A percentile compares a stretch with the other conserved stretches of the same genome.
phyloP scores from a whole-genome alignment of 2,113 vertebrate species.

The Promerops cafer region DNA sequence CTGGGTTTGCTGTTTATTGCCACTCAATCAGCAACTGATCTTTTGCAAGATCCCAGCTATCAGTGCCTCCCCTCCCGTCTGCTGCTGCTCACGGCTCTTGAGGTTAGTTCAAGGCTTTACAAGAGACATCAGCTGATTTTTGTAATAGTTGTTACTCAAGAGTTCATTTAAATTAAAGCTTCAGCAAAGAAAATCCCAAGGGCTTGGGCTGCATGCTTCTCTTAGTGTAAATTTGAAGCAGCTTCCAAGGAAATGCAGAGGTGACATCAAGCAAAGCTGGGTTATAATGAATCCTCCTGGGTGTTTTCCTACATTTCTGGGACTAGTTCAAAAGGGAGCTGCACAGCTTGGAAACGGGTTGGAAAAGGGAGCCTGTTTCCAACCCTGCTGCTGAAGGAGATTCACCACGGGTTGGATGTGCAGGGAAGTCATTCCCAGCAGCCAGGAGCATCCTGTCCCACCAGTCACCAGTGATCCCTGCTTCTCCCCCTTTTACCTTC shows the following conservation, averaged over 20 bases:
- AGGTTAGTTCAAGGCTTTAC: background rate
- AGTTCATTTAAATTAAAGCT: background rate
- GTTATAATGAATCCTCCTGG: background rate
- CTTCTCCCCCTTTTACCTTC: background rate
- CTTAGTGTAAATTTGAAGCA: background rate
- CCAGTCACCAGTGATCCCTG: background rate
- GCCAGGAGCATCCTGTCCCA: background rate
- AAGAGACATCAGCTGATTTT: background rate
- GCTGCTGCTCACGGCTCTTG: background rate
- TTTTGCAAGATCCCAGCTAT: background rate
- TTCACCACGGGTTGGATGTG: accelerated
- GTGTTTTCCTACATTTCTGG: background rate
- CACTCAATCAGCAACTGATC: background rate
- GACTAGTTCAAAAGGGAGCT: background rate
- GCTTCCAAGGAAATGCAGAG: background rate
- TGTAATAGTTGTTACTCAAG: background rate
- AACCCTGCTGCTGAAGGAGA: background rate
- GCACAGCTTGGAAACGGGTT: background rate
- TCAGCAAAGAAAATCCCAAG: background rate
- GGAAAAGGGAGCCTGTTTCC: background rate
- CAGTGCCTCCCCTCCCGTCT: background rate
- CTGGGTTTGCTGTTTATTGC: constrained; percentile 29
- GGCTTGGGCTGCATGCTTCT: background rate
- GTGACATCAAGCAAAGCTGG: background rate
- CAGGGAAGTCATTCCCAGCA: background rate